Base-by-base conservation (phyloP, 1,140 invertebrate species). In the Campodea augens region DNA sequence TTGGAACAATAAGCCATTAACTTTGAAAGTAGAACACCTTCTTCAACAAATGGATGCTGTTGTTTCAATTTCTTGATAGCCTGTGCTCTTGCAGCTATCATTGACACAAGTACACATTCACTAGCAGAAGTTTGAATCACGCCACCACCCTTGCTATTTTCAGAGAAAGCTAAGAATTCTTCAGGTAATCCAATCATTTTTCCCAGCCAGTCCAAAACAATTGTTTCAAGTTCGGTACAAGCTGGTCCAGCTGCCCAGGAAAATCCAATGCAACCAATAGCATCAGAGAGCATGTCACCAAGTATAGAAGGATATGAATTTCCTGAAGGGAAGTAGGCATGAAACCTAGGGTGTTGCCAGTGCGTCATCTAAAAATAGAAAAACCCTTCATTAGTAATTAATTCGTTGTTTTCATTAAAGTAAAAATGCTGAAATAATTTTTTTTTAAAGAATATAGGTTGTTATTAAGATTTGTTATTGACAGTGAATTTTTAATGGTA, bases 261-360 rank as follows among this genome's bases (percentile, higher is more conserved):
- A 66, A 98, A 99, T 54, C 95, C 95, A 51, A 98, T 88, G 60
- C 89, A 93, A 1, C 90, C 92, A 48, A 98, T 86, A 12, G 85
- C 89, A 59, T 90, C 85, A 12, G 84, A 81, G 27, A 99, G 62
- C 88, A 99, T 95, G 53, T 98, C 92, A n/a, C 88, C 95, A 15
- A 98, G 66, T 45, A 99, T 95, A 1, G 92, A 96, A 1, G 95
- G 92, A 61, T 81, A 98, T 0, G 86, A 93, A 67, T 97, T 97
- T 21, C 93, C 95, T 1, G 92, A 78, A 1, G 95, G 95, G 60
- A 99, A 98, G 60, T 98, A 99, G 0, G 95, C 95, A 62, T 98
- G 93, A 64, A 99, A 98, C 41, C 89, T 68, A 0, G 95, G 95
- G 73, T 98, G 95, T 62, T 98, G 91, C 95, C 95, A 99, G 62